Base-by-base conservation (phyloP, 2,797 vertebrate genomes). In the Arremon brunneinucha region DNA sequence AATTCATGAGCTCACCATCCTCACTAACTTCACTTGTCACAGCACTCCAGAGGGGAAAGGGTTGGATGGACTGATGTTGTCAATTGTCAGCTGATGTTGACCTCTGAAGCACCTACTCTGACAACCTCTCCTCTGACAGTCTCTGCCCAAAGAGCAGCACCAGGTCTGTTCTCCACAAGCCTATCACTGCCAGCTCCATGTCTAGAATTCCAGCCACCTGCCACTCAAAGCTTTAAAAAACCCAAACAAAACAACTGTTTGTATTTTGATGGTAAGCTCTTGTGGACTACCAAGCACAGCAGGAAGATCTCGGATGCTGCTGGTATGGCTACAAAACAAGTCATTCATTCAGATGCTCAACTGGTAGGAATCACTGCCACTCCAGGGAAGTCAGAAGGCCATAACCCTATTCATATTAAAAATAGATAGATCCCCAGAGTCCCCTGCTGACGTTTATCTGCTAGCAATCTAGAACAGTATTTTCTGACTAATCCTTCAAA, bases 401-500 rank as follows among this genome's bases (percentile, higher is more conserved):
- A 82, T 55, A 75, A 71, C 8, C 5, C 39, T 65, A 28, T 21
- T 50, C 13, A 14, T 50, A 83, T 69, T 34, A 83, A 95, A 83
- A 75, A 75, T 1, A 80, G 7, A 75, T 14, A 88, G 64, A 62
- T 67, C 47, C 55, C 55, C 57, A 23, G 72, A 83, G 78, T 76
- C 35, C 32, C 43, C 59, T 49, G n/a, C 62, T 86, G 78, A 81
- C 11, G 8, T 86, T 75, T 78, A 95, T 75, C 87, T 76, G 79
- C 72, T 49, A 52, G 74, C 59, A 47, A 76, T 83, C 90, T 90
- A 90, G 76, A 95, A 87, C 43, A 64, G 46, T 14, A 39, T 77
- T 89, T 90, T 83, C 87, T 65, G 26, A 86, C n/a, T 92, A 81
- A 91, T 75, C 39, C 79, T 91, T 88, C 79, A 46, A 87, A 91